phyloP scores from a whole-genome alignment of 2,113 vertebrate species.

The Pelecanus crispus region DNA sequence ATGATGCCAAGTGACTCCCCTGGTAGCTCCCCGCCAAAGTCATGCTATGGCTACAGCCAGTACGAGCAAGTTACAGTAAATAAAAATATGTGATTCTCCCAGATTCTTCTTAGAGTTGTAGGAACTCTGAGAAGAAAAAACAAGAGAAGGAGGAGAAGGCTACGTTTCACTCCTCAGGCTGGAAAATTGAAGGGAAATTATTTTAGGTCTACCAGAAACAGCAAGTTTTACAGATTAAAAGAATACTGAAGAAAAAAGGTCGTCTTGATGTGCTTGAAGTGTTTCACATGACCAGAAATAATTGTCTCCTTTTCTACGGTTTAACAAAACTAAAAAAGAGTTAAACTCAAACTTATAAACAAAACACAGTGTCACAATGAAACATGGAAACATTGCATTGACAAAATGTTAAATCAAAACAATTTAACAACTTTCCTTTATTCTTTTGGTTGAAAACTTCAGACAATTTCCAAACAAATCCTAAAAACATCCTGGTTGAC shows the following conservation, averaged over 20 bases:
- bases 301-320: neutral
- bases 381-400: neutral
- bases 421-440: neutral
- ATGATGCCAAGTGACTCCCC: neutral
- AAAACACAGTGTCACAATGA: neutral
- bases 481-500: neutral
- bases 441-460: neutral
- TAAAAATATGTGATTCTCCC: neutral
- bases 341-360: neutral
- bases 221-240: neutral
- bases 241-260: neutral
- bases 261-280: neutral
- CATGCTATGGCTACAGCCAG: neutral
- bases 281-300: neutral
- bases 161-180: neutral
- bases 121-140: neutral
- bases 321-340: neutral
- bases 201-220: neutral
- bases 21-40: neutral
- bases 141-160: neutral
- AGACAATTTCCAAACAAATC: neutral
- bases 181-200: neutral
- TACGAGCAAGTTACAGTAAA: neutral
- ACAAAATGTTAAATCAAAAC: neutral
- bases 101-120: neutral